Evolutionary conservation across 2,888 invertebrate species (phyloP).

Genomic region (Laspeyria flexula): DNA sequence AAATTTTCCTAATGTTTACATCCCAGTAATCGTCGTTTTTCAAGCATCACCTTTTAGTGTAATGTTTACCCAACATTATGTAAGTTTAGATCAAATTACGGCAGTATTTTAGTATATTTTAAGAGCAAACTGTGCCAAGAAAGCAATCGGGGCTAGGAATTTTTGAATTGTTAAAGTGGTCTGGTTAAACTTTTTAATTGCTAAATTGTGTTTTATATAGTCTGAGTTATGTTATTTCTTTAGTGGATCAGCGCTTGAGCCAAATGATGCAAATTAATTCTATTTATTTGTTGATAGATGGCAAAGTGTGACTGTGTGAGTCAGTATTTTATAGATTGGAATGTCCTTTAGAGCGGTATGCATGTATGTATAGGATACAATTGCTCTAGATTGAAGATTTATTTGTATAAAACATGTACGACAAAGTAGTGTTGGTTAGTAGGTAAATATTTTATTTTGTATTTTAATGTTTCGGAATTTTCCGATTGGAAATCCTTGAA

Average conservation of each 20-base stretch:
- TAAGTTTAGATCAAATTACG: conserved; percentile 23
- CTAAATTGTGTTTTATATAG: not conserved
- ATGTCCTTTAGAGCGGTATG: no score
- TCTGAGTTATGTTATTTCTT: conserved; percentile 5
- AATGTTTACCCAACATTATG: not conserved
- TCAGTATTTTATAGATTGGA: no score
- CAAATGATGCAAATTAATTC: not conserved
- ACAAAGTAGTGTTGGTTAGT: no score
- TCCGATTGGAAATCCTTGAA: no score
- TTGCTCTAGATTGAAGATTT: no score
- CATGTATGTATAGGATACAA: no score
- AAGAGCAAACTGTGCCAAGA: conserved; percentile 28
- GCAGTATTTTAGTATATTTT: conserved; percentile 19
- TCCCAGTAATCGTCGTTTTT: no score
- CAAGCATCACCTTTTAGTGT: not conserved
- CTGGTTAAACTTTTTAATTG: not conserved
- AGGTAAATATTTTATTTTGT: no score
- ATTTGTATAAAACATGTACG: no score
- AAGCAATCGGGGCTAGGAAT: conserved; percentile 19
- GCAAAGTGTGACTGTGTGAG: no score
- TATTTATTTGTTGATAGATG: not conserved
- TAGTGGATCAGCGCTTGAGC: not conserved
- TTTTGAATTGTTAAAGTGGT: conserved; percentile 4
- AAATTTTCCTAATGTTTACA: no score
- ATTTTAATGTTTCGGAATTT: no score